phyloP scores from a whole-genome alignment of 2,113 vertebrate species.

The Thinocorus orbignyianus region DNA sequence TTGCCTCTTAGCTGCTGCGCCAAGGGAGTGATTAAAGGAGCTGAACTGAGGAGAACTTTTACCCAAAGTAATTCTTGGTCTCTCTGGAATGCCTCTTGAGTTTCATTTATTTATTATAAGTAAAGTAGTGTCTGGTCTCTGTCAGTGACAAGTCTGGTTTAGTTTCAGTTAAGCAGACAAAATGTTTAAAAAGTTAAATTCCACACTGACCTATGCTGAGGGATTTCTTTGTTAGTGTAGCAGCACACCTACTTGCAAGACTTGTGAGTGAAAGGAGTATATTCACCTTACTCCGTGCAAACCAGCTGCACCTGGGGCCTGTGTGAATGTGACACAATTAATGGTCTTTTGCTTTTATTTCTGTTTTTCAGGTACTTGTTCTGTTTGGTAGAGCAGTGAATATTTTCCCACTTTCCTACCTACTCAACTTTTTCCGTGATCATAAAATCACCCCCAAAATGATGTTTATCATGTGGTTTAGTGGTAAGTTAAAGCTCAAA shows the following conservation, averaged over 20 bases:
- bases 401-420: slow-evolving; percentile 95
- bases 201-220: not conserved
- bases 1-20: not conserved
- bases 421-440: slow-evolving; percentile 98
- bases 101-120: not conserved
- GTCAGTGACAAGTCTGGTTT: not conserved
- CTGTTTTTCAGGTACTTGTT: slow-evolving; percentile 85
- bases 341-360: not conserved
- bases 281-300: not conserved
- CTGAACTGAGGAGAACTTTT: not conserved
- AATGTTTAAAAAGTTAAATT: not conserved
- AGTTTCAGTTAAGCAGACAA: not conserved
- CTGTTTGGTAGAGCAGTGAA: slow-evolving; percentile 94
- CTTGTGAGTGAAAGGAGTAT: not conserved
- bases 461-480: slow-evolving; percentile 99
- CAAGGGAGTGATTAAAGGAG: not conserved
- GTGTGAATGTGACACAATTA: not conserved
- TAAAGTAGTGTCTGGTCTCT: not conserved
- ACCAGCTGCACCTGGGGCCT: not conserved
- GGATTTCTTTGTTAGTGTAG: not conserved
- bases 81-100: not conserved
- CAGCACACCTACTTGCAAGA: not conserved
- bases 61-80: not conserved
- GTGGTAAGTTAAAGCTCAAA: slow-evolving; percentile 82
- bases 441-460: slow-evolving; percentile 99